These are phyloP conservation scores for Panthera uncia DNA, from an alignment of 2,113 vertebrate genomes.

Conservation along the genomic window DNA sequence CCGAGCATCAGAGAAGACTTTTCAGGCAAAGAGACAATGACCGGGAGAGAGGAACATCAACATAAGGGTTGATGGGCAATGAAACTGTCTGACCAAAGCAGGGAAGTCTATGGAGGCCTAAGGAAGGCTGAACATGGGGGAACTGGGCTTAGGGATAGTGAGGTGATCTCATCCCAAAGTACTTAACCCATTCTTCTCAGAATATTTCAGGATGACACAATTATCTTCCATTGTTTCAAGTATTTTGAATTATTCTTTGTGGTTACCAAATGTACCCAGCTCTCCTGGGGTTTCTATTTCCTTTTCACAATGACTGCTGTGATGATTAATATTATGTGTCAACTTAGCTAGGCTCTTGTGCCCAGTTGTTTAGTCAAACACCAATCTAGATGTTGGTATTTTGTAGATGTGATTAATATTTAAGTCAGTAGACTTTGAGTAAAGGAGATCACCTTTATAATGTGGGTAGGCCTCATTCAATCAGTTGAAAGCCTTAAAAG, in stretches of 20 bases:
- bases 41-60: background rate
- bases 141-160: background rate
- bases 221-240: background rate
- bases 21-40: background rate
- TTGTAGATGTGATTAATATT: background rate
- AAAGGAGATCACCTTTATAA: background rate
- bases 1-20: background rate
- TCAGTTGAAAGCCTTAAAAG: background rate
- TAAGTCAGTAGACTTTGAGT: background rate
- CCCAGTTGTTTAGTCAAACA: background rate
- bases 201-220: background rate
- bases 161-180: background rate
- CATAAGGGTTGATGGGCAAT: background rate
- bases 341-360: background rate
- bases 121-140: background rate
- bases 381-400: background rate
- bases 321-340: background rate
- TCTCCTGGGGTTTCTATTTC: background rate
- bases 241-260: background rate
- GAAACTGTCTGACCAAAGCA: too few relatives aligned
- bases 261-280: background rate
- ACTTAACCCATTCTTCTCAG: background rate
- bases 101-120: background rate
- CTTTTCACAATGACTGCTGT: background rate
- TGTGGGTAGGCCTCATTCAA: background rate